Evolutionary conservation across 2,797 vertebrate species (phyloP), one percentile per base, ranked within the genome.

Genomic region (Hephaestus fuliginosus): DNA sequence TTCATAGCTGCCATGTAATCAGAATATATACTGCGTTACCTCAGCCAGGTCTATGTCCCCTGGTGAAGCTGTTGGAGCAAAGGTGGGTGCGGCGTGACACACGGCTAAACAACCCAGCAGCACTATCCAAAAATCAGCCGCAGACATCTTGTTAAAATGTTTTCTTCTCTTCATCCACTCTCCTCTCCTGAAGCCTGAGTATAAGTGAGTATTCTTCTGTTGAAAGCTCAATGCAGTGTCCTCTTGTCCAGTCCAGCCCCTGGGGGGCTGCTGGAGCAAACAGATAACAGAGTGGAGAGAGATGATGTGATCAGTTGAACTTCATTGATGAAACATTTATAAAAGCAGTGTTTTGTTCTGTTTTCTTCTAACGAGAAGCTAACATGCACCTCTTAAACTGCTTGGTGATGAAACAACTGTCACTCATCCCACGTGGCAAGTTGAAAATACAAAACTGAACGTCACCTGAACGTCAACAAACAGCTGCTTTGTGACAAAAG

Each of bases 41-140:
- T 92, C 48, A 56, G 89, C 89, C 28, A 89, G 25, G 39, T 76
- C 56, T 33, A 86, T 28, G 0, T 92, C 86, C n/a, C 81, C 64
- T 8, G 85, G 61, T 41, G 85, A 77, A 63, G 76, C 52, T 7
- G 85, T 82, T 33, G 90, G 88, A 14, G 84, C 81, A 4, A 79
- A 1, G 0, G 82, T 83, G 0, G 91, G 91, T 13, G 90, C 88
- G 13, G 86, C 57, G 9, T 46, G 43, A 85, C 81, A 81, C 64
- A 84, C 46, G 9, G 81, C 11, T 20, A 81, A 80, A 77, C 53
- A 85, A 14, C 58, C 70, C 49, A 91, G 51, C 61, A 91, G 63
- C 49, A 84, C 25, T 0, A 83, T 76, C 84, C 82, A 74, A 46
- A 76, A 81, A 51, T 5, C 44, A 22, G 41, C 25, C 1, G 22